A percentile compares a stretch with the other conserved stretches of the same genome.
Evolutionary conservation across 2,113 vertebrate genomes (phyloP).

Genomic region (Eulemur rufifrons): DNA sequence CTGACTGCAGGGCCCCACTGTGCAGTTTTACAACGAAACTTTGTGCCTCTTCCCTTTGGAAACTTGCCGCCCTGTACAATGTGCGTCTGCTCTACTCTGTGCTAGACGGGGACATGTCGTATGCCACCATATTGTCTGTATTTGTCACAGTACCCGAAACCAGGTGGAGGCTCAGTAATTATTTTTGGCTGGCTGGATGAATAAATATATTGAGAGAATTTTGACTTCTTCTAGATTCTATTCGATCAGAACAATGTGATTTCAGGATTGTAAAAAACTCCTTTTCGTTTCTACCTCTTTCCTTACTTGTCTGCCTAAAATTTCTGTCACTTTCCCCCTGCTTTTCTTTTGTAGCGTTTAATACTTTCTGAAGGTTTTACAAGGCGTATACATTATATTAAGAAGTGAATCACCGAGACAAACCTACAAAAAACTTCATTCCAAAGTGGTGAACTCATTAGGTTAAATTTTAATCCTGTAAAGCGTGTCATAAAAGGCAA

Average conservation of each 20-base stretch:
- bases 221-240: not conserved
- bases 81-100: not conserved
- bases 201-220: not conserved
- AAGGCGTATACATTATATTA: not conserved
- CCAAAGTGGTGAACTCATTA: not conserved
- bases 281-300: not conserved
- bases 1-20: not conserved
- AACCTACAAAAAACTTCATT: not conserved
- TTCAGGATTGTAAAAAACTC: not conserved
- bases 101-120: not conserved
- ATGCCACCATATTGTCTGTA: not conserved
- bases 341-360: not conserved
- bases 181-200: not conserved
- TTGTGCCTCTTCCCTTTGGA: not conserved
- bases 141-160: not conserved
- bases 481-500: not conserved
- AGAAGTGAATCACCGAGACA: not conserved
- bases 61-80: not conserved
- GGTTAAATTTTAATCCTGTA: not conserved
- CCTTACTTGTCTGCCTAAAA: not conserved
- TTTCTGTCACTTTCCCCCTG: not conserved
- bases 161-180: not conserved
- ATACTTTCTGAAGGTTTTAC: not conserved
- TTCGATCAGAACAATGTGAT: not conserved
- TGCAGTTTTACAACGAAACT: not conserved